Conservation (phyloP, 2,888 invertebrate genomes). For the Macrosoma leucophasiata region DNA sequence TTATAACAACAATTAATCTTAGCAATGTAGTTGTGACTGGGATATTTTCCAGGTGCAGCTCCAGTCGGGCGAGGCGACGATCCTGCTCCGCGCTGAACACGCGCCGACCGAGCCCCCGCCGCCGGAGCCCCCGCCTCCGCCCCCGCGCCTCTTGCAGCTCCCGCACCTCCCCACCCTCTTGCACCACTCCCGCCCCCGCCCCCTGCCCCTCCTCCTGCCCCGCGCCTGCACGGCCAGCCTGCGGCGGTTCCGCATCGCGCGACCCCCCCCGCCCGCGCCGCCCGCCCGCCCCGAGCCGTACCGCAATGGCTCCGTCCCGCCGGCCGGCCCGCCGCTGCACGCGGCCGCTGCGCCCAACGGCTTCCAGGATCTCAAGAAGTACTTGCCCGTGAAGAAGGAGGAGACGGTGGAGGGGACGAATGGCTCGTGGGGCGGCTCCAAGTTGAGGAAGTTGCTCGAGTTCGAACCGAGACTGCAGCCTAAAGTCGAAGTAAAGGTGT, state of each 20-base stretch:
- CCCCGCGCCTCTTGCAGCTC: too few species aligned
- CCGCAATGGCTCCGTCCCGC: slow-evolving; percentile 9
- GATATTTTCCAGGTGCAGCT: slow-evolving; percentile 39
- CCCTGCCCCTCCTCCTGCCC: slow-evolving; percentile 15
- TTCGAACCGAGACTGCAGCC: slow-evolving; percentile 23
- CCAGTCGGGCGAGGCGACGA: slow-evolving; percentile 48
- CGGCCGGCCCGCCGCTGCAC: slow-evolving; percentile 9
- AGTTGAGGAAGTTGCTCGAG: slow-evolving; percentile 37
- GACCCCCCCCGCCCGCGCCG: slow-evolving; percentile 21
- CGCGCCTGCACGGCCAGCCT: slow-evolving; percentile 22
- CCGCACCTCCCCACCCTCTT: slow-evolving; percentile 51
- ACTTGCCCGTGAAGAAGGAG: slow-evolving; percentile 23
- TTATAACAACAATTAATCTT: too few species aligned
- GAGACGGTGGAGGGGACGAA: slow-evolving; percentile 19
- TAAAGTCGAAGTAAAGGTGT: slow-evolving; percentile 12
- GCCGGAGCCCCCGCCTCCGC: slow-evolving; percentile 23
- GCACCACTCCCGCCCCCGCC: too few species aligned
- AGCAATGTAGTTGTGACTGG: too few species aligned
- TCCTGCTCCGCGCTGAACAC: slow-evolving; percentile 52
- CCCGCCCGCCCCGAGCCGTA: slow-evolving; percentile 4
- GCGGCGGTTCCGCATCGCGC: slow-evolving; percentile 24
- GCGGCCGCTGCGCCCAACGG: slow-evolving; percentile 7
- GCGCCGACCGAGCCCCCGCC: slow-evolving; percentile 34
- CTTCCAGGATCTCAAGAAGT: slow-evolving; percentile 9
- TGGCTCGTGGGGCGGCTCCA: slow-evolving; percentile 28